A percentile compares a stretch with the other conserved stretches of the same genome.
These are phyloP conservation scores for Pilophorus perplexus DNA, from an alignment of 2,888 invertebrate genomes.

Conservation along the genomic window DNA sequence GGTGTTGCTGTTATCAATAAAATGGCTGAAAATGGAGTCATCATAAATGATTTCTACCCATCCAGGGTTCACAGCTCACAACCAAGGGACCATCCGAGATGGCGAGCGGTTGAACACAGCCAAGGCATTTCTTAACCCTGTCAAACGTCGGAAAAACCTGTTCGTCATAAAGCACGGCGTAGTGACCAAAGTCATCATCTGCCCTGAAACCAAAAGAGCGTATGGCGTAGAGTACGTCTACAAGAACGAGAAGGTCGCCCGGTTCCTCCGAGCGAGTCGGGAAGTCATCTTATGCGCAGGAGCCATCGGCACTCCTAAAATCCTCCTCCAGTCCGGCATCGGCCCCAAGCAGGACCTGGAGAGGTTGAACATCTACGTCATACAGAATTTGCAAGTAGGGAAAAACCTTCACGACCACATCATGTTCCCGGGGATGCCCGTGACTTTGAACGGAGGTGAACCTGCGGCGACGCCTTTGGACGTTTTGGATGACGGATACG, in stretches of 20 bases:
- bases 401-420: conserved; percentile 45
- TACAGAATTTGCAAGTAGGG: conserved; percentile 42
- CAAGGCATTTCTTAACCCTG: conserved; percentile 63
- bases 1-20: no score
- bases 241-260: conserved; percentile 28
- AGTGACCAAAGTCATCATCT: conserved; percentile 60
- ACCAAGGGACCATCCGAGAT: conserved; percentile 58
- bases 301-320: conserved; percentile 41
- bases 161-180: conserved; percentile 60
- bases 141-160: conserved; percentile 60
- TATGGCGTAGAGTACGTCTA: conserved; percentile 58
- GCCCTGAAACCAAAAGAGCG: conserved; percentile 58
- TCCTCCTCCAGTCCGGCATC: conserved; percentile 42
- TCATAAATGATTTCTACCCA: no score
- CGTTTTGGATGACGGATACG: conserved; percentile 41
- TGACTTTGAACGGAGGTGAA: conserved; percentile 36
- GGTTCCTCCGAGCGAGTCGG: conserved; percentile 41
- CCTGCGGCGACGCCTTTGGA: conserved; percentile 14
- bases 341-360: conserved; percentile 43
- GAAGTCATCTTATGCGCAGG: conserved; percentile 45
- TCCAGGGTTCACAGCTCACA: conserved; percentile 43
- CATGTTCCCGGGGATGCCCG: conserved; percentile 42
- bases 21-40: no score
- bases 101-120: conserved; percentile 66
- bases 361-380: conserved; percentile 29